These are phyloP conservation scores for Fragum fragum DNA, from an alignment of 2,888 invertebrate species.

Conservation along the genomic window DNA sequence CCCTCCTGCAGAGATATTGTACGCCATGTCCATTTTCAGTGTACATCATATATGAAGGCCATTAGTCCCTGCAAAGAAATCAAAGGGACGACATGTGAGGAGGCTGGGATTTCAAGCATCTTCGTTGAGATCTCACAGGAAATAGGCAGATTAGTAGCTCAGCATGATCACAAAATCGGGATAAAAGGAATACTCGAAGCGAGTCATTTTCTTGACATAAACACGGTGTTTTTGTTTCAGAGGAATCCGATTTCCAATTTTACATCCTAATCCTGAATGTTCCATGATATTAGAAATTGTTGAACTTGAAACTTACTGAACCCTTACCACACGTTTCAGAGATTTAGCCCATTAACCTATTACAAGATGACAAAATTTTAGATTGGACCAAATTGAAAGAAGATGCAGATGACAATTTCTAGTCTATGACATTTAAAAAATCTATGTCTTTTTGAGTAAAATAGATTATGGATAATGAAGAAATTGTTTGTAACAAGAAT, in stretches of 20 bases:
- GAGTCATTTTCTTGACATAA: slow-evolving; percentile 11
- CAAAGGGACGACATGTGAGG: slow-evolving; percentile 14
- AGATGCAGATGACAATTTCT: too few species aligned
- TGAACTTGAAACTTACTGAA: not conserved
- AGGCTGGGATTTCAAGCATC: slow-evolving; percentile 4
- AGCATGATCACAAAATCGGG: slow-evolving; percentile 14
- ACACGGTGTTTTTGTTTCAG: slow-evolving; percentile 7
- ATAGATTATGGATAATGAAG: too few species aligned
- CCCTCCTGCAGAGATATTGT: not conserved
- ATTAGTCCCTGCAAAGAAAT: not conserved
- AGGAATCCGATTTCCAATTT: not conserved
- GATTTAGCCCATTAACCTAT: too few species aligned
- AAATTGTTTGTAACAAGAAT: too few species aligned
- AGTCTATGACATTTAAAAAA: too few species aligned
- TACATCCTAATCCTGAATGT: not conserved
- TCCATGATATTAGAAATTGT: slow-evolving; percentile 19
- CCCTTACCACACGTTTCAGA: too few species aligned
- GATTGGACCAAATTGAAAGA: too few species aligned
- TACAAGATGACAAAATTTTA: too few species aligned
- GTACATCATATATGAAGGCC: not conserved
- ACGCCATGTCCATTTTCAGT: not conserved
- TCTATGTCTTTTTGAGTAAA: too few species aligned
- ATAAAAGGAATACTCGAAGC: slow-evolving; percentile 5
- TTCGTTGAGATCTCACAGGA: slow-evolving; percentile 14
- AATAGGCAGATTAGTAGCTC: slow-evolving; percentile 25